phyloP scores from a whole-genome alignment of 2,797 vertebrate genomes.

The Amazona ochrocephala region DNA sequence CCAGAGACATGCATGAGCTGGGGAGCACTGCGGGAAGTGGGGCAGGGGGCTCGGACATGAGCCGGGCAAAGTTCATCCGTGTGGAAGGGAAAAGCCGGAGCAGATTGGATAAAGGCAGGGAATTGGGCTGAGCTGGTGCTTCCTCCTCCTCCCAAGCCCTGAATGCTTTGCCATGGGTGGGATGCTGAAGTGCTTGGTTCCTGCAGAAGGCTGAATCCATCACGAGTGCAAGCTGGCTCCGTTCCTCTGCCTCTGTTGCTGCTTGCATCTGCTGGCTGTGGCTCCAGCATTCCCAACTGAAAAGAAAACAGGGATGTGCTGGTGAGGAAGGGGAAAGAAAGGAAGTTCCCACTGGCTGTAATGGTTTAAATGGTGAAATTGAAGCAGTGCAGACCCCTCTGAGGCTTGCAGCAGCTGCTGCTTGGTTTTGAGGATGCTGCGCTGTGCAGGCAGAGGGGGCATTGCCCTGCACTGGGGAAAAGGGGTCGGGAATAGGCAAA shows the following conservation, averaged over 20 bases:
- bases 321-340: not conserved
- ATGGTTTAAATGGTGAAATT: not conserved
- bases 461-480: not conserved
- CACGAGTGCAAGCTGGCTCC: not conserved
- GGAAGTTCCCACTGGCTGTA: not conserved
- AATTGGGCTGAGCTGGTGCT: not conserved
- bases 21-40: not conserved
- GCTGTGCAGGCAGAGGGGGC: fast-evolving
- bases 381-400: not conserved
- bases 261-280: not conserved
- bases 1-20: not conserved
- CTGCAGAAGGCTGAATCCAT: fast-evolving
- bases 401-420: not conserved
- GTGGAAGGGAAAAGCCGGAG: not conserved
- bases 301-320: not conserved
- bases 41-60: not conserved
- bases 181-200: not conserved
- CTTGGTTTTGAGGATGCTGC: not conserved
- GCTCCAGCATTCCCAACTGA: not conserved
- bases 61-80: not conserved
- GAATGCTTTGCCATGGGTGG: not conserved
- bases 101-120: not conserved
- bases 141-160: not conserved
- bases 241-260: not conserved
- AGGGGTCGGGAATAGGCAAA: not conserved